Evolutionary conservation across 2,888 invertebrate genomes (phyloP).

Genomic region (Sisyra nigra): DNA sequence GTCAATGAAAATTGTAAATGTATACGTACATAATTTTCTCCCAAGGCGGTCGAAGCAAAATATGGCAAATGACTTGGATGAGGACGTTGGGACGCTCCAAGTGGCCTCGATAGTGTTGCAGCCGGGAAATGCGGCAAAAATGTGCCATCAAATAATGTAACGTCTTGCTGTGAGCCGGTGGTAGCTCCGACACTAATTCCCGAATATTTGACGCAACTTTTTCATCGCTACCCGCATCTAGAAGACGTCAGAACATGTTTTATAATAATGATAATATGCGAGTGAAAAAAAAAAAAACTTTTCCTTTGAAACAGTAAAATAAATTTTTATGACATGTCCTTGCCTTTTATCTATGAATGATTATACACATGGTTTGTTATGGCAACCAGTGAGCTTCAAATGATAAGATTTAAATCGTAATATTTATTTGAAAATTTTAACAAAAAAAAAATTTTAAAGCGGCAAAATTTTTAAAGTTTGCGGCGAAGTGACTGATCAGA

Average conservation of each 20-base stretch:
- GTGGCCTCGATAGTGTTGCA: constrained; percentile 45
- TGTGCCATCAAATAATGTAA: constrained; percentile 51
- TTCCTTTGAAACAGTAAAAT: neutral
- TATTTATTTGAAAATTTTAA: no score
- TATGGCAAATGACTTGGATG: constrained; percentile 54
- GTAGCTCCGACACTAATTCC: constrained; percentile 40
- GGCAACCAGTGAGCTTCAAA: no score
- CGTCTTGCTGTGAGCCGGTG: constrained; percentile 43
- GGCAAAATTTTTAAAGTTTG: no score
- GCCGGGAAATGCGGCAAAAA: constrained; percentile 50
- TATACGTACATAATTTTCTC: constrained; percentile 51
- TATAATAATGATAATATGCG: constrained; percentile 32
- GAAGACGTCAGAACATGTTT: constrained; percentile 31
- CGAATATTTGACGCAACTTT: constrained; percentile 20
- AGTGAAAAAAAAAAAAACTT: neutral
- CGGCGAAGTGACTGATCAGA: no score
- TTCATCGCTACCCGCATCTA: no score
- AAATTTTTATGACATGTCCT: no score
- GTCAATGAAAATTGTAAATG: no score
- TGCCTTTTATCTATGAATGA: no score
- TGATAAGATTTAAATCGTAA: no score
- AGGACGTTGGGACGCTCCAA: constrained; percentile 48
- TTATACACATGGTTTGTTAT: no score
- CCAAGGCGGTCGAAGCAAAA: constrained; percentile 59
- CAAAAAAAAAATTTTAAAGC: no score